phyloP scores from a whole-genome alignment of 1,140 invertebrate species.

The Campoletis sonorensis region DNA sequence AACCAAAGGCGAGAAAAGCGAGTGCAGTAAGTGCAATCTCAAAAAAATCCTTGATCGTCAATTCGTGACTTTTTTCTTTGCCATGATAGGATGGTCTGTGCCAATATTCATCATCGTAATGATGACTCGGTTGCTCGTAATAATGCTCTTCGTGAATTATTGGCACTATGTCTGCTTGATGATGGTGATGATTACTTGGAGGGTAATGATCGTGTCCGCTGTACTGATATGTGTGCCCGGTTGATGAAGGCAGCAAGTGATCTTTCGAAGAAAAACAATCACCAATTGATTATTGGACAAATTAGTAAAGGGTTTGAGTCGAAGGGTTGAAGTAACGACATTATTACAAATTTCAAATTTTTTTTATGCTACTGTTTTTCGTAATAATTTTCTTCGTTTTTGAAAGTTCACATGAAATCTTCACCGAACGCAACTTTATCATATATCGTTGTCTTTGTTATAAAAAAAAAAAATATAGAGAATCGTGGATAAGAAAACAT shows the following conservation, averaged over 20 bases:
- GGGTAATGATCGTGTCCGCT: conserved; percentile 54
- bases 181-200: conserved; percentile 56
- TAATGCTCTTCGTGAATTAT: conserved; percentile 70
- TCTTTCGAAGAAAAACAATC: conserved; percentile 53
- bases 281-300: neutral
- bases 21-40: conserved; percentile 87
- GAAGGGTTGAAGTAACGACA: no score
- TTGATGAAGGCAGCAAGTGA: conserved; percentile 62
- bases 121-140: conserved; percentile 65
- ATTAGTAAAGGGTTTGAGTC: no score
- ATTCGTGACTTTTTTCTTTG: conserved; percentile 74
- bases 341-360: no score
- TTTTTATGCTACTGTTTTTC: no score
- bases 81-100: conserved; percentile 58
- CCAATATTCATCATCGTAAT: conserved; percentile 62
- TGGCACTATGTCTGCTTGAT: conserved; percentile 60
- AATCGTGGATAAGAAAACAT: no score
- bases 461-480: no score
- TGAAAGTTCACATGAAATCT: no score
- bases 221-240: conserved; percentile 63
- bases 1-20: conserved; percentile 86
- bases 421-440: no score
- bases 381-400: no score
- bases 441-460: no score
- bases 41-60: conserved; percentile 84